Conservation (phyloP, 2,113 vertebrate genomes). For the Bungarus multicinctus region DNA sequence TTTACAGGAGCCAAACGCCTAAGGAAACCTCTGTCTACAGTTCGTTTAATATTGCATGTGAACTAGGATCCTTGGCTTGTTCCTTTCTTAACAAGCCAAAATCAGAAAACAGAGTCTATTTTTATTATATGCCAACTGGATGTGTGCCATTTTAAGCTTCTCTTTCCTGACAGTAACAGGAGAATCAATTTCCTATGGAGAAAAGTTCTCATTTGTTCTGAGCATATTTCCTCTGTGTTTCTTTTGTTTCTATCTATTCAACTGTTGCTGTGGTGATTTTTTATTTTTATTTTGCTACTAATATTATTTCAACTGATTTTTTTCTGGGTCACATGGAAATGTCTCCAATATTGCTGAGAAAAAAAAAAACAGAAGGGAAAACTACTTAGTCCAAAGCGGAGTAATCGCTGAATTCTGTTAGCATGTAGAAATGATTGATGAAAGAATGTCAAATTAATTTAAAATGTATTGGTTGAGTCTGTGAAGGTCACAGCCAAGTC, state of each 20-base stretch:
- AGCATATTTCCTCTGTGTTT: neutral
- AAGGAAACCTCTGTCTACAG: neutral
- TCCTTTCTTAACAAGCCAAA: neutral
- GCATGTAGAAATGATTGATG: neutral
- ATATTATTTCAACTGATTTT: neutral
- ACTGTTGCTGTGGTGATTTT: neutral
- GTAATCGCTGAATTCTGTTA: neutral
- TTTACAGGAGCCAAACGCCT: neutral
- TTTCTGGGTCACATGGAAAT: neutral
- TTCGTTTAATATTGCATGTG: neutral
- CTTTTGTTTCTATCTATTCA: neutral
- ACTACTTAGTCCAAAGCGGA: neutral
- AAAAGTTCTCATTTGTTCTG: conserved; percentile 1
- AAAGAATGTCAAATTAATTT: neutral
- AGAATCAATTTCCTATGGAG: neutral
- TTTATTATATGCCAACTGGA: neutral
- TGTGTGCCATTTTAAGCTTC: neutral
- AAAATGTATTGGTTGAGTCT: neutral
- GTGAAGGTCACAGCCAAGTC: neutral
- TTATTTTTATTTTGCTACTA: neutral
- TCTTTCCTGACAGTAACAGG: neutral
- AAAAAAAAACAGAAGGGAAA: neutral
- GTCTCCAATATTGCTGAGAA: neutral
- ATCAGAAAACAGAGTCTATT: neutral
- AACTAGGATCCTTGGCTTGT: neutral